phyloP scores from a whole-genome alignment of 2,113 vertebrate species.

The Chloroceryle aenea region DNA sequence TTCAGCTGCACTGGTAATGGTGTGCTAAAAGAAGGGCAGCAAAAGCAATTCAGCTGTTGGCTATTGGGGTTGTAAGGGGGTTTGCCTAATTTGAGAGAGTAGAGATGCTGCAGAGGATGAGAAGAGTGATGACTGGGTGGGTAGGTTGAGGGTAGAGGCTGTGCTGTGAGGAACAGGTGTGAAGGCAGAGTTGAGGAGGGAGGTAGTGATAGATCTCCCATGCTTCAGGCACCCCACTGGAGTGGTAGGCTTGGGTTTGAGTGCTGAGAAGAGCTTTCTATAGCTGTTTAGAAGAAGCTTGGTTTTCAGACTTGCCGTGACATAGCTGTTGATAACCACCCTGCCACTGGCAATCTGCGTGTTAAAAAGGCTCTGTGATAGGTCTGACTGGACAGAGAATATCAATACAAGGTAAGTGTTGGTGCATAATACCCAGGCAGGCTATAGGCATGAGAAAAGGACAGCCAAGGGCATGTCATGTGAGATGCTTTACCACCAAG shows the following conservation, averaged over 20 bases:
- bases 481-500: background rate
- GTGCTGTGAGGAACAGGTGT: rapidly evolving
- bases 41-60: background rate
- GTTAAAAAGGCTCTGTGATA: background rate
- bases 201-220: background rate
- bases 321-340: background rate
- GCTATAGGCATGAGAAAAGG: background rate
- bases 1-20: background rate
- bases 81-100: background rate
- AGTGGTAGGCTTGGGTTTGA: no score
- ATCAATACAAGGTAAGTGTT: background rate
- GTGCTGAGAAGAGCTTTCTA: background rate
- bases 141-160: background rate
- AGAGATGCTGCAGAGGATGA: background rate
- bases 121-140: background rate
- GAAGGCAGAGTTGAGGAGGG: background rate
- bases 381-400: background rate
- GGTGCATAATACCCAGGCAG: rapidly evolving
- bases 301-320: background rate
- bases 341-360: background rate
- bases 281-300: no score
- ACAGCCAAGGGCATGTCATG: background rate
- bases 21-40: background rate
- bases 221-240: background rate
- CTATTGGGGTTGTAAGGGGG: rapidly evolving